These are phyloP conservation scores for Drosophila suzukii DNA, from an alignment of 1,140 invertebrate species.

Conservation along the genomic window DNA sequence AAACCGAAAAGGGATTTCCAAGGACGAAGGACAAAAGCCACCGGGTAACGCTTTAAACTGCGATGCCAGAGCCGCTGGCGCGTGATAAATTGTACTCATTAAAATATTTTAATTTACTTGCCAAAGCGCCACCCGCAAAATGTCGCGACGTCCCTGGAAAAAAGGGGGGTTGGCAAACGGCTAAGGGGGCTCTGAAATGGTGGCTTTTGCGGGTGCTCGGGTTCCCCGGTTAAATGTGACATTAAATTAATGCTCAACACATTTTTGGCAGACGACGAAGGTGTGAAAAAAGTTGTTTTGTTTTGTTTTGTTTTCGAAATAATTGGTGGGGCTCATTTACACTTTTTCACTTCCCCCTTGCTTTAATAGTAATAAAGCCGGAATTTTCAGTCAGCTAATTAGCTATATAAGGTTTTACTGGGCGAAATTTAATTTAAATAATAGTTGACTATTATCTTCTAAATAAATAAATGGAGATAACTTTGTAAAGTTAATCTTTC, in stretches of 20 bases:
- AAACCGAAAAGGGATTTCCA: slow-evolving; percentile 14
- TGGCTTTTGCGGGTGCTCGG: background rate
- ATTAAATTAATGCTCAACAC: slow-evolving; percentile 72
- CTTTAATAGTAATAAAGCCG: background rate
- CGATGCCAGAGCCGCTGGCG: slow-evolving; percentile 42
- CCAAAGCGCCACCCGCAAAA: slow-evolving; percentile 53
- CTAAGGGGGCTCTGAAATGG: background rate
- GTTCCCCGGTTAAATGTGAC: slow-evolving; percentile 49
- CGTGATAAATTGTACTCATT: slow-evolving; percentile 83
- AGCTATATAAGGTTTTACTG: background rate
- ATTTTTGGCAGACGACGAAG: slow-evolving; percentile 41
- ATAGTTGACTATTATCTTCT: no score
- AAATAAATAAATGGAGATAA: no score
- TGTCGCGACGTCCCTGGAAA: slow-evolving; percentile 18
- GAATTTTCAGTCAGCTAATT: slow-evolving; percentile 52
- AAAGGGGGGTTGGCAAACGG: background rate
- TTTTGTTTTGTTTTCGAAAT: slow-evolving; percentile 45
- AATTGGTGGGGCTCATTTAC: slow-evolving; percentile 52
- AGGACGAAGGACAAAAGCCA: slow-evolving; percentile 22
- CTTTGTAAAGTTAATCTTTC: no score
- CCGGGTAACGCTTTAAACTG: slow-evolving; percentile 41
- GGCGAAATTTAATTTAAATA: background rate
- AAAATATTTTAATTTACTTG: slow-evolving; percentile 84
- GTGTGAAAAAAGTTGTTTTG: slow-evolving; percentile 26
- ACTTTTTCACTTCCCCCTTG: background rate